Base-by-base conservation (phyloP, 2,888 invertebrate species). In the Choreutis nemorana region DNA sequence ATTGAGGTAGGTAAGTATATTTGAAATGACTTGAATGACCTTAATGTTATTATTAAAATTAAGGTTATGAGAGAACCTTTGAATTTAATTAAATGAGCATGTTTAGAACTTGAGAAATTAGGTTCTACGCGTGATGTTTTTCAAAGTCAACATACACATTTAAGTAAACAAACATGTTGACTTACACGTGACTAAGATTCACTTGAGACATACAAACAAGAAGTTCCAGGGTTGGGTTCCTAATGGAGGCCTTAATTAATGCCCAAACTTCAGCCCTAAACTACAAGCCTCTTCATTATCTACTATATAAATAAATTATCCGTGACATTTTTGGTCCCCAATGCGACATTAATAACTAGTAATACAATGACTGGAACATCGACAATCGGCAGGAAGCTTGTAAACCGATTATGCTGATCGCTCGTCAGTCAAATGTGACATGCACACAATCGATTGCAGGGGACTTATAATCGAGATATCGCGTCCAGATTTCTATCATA, bases 321-420 rank as follows among this genome's bases (percentile, higher is more conserved):
- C 50, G 51, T 58, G 55, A 60, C 60, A 50, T 42, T 48, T 45
- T 34, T 37, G 41, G 42, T 54, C 50, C 57, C 51, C 35, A 40
- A 45, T 42, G 52, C 42, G 61, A 68, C 66, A 60, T 64, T 72
- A 71, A 73, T 72, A 70, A 58, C 64, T 60, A 48, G 61, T 66
- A 65, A 59, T 65, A 66, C 65, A 68, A 63, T 59, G 55, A 42
- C 50, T 41, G 61, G 70, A 67, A 68, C 53, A 71, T 67, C 68
- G 59, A 71, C 68, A 71, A 67, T 68, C 55, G 61, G 48, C 65
- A 62, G 66, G 68, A 67, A 68, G 67, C 62, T 52, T 48, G 55
- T 73, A 73, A 75, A 70, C 68, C 72, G 75, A 75, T 75, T 77
- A 75, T 51, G 55, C 41, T 64, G 71, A 70, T 66, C 62, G 57